Evolutionary conservation across 2,888 invertebrate genomes (phyloP), one percentile per base, ranked within the genome.

Genomic region (Graphium colonna): DNA sequence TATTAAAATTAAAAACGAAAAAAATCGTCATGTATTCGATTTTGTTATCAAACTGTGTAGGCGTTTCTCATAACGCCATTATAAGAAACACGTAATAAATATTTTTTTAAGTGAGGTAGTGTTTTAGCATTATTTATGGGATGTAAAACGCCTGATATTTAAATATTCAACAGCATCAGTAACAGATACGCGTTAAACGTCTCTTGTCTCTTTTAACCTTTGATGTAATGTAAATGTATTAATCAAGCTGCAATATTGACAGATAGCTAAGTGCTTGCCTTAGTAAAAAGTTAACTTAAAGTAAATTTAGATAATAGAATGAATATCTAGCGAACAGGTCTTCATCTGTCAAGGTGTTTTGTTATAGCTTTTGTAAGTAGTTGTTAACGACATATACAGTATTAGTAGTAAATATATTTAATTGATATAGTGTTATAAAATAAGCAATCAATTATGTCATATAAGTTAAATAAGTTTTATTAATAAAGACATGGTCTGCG

Each of bases 171-270:
- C 12, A 16, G 5, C 41, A 31, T 41, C 18, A 48, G 39, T 13
- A 1, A 4, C 5, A 10, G 17, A 33, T 12, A n/a, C 26, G 18
- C 31, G 41, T 10, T 28, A 28, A 39, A 28, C 8, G 26, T 21
- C 28, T 40, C 17, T 18, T 21, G 9, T 40, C 31, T 28, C 13
- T 15, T 13, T 28, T 49, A 18, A 17, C 31, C 4, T 49, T 41
- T 49, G 31, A n/a, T 4, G 28, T 28, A 49, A 49, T 31, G 49
- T 41, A 17, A 9, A 31, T 18, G n/a, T 31, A 49, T 49, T 49
- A 40, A 49, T 49, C 10, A 49, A 41, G 28, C 41, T 41, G 2
- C 21, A 16, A 5, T 18, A 41, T 41, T 41, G 49, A 41, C 41
- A 10, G 49, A 3, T 40, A 31, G 17, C 39, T 39, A 48, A 48